Base-by-base conservation (phyloP, 2,888 invertebrate species). In the Brachylomia viminalis region DNA sequence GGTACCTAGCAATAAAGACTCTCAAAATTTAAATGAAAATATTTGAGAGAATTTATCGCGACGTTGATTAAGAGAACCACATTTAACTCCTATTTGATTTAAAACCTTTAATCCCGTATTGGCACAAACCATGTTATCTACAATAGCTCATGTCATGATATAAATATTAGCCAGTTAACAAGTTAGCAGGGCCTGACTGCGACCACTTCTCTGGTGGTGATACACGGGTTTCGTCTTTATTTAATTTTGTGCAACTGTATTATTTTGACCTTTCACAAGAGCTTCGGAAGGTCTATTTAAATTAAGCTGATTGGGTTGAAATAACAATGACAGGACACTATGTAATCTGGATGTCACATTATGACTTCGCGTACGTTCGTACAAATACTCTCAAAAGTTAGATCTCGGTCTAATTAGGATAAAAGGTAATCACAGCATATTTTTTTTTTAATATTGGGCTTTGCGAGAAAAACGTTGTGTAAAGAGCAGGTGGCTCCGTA, bases 1-100 rank as follows among this genome's bases (percentile, higher is more conserved):
- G 86, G 74, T 85, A 89, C 87, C 89, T 88, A 86, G 89, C 89
- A 85, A 88, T 89, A 91, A 90, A 93, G 88, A 91, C 88, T 90
- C 90, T 83, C 91, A 89, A 94, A 95, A 92, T 93, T 94, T 93
- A 92, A 95, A 95, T 95, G 91, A 93, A 95, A 95, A 95, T 94
- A 92, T 93, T 93, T 93, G 86, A 82, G 89, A 88, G 88, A 91
- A 95, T 94, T 94, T 94, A 94, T 92, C 80, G 88, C 67, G 85
- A 87, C 91, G 91, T 94, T 94, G 90, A 94, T 93, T 93, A 93
- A 90, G 90, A 91, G 89, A 88, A 89, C 88, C 89, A 84, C 90
- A 88, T 88, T 90, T 87, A 78, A 82, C 79, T 82, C 73, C 38
- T 78, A 73, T 69, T 69, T 72, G 71, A 75, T 83, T 80, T 52